Base-by-base conservation (phyloP, 1,140 invertebrate genomes). In the Microplitis demolitor region DNA sequence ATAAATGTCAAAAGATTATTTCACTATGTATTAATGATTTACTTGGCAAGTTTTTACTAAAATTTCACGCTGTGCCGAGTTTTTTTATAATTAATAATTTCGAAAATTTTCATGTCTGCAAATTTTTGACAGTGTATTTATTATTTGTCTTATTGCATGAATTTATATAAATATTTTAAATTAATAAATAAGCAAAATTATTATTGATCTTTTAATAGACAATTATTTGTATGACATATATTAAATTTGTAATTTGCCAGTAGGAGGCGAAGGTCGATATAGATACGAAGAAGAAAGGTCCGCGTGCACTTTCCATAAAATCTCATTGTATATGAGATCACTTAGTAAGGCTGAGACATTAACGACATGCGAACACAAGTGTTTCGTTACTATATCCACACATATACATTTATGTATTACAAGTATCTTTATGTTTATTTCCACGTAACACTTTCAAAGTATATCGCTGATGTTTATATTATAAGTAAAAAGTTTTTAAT, bases 261-360 rank as follows among this genome's bases (percentile, higher is more conserved):
- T 16, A 13, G 51, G 37, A 37, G 31, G 11, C 4, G 39, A 39
- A 51, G 56, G 16, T n/a, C 62, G 37, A 61, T 63, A 50, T 69
- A 60, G 35, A 37, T n/a, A 58, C 58, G 81, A 83, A 80, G 81
- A 83, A 80, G 82, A 64, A 31, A 54, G 45, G 66, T 80, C 79
- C 77, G 78, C 68, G 82, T 87, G 85, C 86, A 87, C 86, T 87
- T 85, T 87, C 83, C 86, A 87, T 87, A 87, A 87, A 87, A 85
- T 87, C 82, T 82, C 78, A 80, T 87, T 84, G 83, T 87, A 86
- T 87, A 87, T 77, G 85, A 82, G 83, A 85, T 85, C 85, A 87
- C 85, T 87, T 87, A 87, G 80, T 76, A 78, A 78, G 78, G 78
- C 82, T 85, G 83, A 80, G 76, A 80, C 80, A 79, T 80, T 81